A percentile compares a stretch with the other conserved stretches of the same genome.
Evolutionary conservation across 2,113 vertebrate genomes (phyloP).

Genomic region (Atractosteus spatula): DNA sequence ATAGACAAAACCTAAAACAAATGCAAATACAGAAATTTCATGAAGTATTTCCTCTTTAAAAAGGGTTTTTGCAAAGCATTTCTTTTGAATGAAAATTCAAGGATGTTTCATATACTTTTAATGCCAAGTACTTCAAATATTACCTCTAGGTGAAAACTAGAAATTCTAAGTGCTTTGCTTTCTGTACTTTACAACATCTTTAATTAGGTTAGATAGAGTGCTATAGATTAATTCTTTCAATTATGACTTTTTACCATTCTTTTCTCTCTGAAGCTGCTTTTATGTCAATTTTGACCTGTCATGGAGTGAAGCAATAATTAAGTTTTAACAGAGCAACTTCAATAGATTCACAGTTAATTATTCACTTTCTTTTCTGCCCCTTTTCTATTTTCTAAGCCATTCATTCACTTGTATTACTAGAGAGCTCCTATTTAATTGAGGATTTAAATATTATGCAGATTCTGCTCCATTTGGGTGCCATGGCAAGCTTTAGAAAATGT

Average conservation of each 20-base stretch:
- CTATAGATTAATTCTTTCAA: neutral
- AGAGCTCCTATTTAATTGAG: neutral
- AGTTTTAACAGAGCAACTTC: neutral
- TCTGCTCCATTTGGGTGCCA: neutral
- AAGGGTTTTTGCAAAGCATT: too few species aligned
- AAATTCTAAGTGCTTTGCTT: too few species aligned
- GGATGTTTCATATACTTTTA: too few species aligned
- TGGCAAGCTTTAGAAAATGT: too few species aligned
- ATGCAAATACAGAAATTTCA: too few species aligned
- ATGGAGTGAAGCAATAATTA: neutral
- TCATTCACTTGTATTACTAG: neutral
- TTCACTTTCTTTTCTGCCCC: neutral
- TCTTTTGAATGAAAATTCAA: too few species aligned
- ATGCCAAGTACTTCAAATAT: too few species aligned
- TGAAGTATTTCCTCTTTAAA: too few species aligned
- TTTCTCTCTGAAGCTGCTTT: conserved; percentile 16
- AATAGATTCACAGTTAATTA: conserved; percentile 14
- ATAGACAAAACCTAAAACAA: too few species aligned
- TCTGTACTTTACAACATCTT: neutral
- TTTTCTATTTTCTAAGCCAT: neutral
- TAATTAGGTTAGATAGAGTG: neutral
- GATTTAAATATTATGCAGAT: neutral
- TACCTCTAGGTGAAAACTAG: too few species aligned
- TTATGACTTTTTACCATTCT: conserved; percentile 20
- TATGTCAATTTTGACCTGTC: neutral